These are phyloP conservation scores for Octopus sinensis DNA, from an alignment of 1,140 invertebrate genomes.

Conservation along the genomic window DNA sequence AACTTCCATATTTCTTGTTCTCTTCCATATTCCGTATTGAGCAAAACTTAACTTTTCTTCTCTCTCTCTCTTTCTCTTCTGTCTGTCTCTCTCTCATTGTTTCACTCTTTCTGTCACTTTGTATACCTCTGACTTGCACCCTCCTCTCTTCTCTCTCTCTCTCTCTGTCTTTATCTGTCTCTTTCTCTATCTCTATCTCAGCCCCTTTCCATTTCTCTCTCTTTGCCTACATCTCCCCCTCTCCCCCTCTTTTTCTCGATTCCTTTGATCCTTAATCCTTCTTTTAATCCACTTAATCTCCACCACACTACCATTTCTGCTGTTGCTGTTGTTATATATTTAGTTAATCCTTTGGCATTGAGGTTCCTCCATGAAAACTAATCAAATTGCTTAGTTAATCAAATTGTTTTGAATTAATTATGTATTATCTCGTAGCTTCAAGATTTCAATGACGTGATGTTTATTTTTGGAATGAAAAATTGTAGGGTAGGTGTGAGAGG, in stretches of 20 bases:
- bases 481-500: too few species aligned
- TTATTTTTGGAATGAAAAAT: too few species aligned
- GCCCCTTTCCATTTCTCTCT: not conserved
- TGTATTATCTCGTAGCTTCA: too few species aligned
- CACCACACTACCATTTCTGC: not conserved
- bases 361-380: too few species aligned
- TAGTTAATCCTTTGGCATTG: too few species aligned
- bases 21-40: too few species aligned
- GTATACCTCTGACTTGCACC: conserved; percentile 5
- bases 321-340: too few species aligned
- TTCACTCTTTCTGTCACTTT: not conserved
- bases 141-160: conserved; percentile 14
- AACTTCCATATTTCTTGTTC: too few species aligned
- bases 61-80: conserved; percentile 16
- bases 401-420: too few species aligned
- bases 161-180: conserved; percentile 20
- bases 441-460: too few species aligned
- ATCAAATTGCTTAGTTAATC: too few species aligned
- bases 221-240: not conserved
- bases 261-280: conserved; percentile 17
- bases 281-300: not conserved
- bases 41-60: not conserved
- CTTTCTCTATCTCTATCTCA: conserved; percentile 19
- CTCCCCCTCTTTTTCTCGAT: conserved; percentile 16
- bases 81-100: not conserved